These are phyloP conservation scores for Eutolmus rufibarbis DNA, from an alignment of 2,888 invertebrate genomes.

Conservation along the genomic window DNA sequence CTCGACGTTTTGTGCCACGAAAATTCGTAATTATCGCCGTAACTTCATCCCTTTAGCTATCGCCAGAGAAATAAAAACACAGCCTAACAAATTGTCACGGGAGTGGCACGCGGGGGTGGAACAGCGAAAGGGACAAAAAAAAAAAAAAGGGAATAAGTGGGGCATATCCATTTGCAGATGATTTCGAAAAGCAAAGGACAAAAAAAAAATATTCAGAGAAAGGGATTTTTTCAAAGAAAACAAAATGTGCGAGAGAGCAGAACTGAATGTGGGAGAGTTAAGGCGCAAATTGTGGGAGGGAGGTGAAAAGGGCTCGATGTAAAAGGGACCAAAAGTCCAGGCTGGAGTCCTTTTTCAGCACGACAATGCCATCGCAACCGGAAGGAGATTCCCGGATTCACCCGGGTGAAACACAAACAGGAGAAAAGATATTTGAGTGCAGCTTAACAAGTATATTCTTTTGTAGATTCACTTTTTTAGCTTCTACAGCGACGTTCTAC, in stretches of 20 bases:
- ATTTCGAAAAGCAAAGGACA: conserved; percentile 9
- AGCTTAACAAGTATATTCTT: conserved; percentile 34
- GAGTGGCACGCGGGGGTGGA: not conserved
- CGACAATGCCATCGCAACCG: conserved; percentile 21
- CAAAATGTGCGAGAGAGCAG: not conserved
- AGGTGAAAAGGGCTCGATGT: not conserved
- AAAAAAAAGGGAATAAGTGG: conserved; percentile 1
- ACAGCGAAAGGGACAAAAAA: not conserved
- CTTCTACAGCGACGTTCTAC: not conserved
- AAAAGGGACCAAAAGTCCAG: not conserved
- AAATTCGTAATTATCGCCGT: conserved; percentile 18
- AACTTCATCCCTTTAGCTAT: not conserved
- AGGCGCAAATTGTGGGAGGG: not conserved
- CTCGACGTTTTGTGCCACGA: conserved; percentile 10
- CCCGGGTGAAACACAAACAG: conserved; percentile 8
- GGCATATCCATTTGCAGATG: conserved; percentile 30
- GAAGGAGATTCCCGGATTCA: conserved; percentile 8
- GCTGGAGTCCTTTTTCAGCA: not conserved
- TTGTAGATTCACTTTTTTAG: conserved; percentile 23
- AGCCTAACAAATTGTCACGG: conserved; percentile 18
- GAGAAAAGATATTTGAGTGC: conserved; percentile 3
- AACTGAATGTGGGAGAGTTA: not conserved
- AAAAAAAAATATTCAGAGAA: not conserved
- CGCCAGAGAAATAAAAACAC: not conserved
- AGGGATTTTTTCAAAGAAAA: conserved; percentile 16